phyloP scores from a whole-genome alignment of 2,797 vertebrate genomes.

The Rhinella marina region DNA sequence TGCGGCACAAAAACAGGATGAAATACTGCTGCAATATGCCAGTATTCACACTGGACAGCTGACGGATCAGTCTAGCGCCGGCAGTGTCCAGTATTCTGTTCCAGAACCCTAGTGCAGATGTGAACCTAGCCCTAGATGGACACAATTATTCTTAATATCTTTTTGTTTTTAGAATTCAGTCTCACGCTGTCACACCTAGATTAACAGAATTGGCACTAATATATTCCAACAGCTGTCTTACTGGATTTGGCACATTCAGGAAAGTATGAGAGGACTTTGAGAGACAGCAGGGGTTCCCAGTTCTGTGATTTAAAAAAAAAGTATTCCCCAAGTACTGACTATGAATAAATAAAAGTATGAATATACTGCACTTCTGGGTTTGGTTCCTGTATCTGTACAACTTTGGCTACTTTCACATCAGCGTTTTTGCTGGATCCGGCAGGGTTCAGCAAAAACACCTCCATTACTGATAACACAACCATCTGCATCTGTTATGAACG shows the following conservation, averaged over 20 bases:
- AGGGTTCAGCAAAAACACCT: too few relatives aligned
- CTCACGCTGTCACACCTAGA: conserved; percentile 35
- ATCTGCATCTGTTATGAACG: too few relatives aligned
- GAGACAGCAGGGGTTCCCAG: conserved; percentile 12
- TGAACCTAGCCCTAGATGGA: neutral
- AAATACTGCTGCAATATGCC: too few relatives aligned
- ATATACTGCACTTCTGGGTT: neutral
- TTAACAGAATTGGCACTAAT: conserved; percentile 33
- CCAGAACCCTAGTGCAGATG: too few relatives aligned
- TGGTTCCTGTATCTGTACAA: neutral
- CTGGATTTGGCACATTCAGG: conserved; percentile 21
- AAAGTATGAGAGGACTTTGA: conserved; percentile 19
- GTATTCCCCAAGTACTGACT: neutral
- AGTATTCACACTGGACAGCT: too few relatives aligned
- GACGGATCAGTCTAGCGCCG: too few relatives aligned
- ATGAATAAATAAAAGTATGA: neutral
- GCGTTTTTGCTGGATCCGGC: too few relatives aligned
- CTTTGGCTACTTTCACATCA: too few relatives aligned
- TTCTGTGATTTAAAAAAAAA: neutral
- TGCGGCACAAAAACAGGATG: too few relatives aligned
- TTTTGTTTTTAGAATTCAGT: neutral
- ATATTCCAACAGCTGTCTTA: conserved; percentile 42
- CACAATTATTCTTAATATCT: neutral
- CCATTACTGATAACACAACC: too few relatives aligned
- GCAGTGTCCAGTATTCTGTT: too few relatives aligned